Percentiles rank a stretch among this genome's conserved stretches.
phyloP scores from a whole-genome alignment of 2,888 invertebrate genomes.

The Dasypogon diadema region DNA sequence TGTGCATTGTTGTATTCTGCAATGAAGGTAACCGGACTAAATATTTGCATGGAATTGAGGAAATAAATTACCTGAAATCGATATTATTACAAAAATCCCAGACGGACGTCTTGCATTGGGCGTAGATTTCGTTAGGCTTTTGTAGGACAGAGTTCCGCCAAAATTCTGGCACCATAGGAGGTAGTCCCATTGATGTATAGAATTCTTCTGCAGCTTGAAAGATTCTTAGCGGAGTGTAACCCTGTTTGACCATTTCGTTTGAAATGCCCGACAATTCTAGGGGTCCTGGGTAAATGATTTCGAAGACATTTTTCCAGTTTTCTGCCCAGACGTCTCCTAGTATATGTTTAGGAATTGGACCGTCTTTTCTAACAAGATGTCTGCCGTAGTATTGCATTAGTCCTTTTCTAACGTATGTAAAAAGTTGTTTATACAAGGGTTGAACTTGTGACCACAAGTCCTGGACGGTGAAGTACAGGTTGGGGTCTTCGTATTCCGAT shows the following conservation, averaged over 20 bases:
- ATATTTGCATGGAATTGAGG: background rate
- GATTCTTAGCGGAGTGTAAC: conserved; percentile 81
- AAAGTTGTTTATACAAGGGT: conserved; percentile 85
- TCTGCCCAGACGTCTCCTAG: conserved; percentile 90
- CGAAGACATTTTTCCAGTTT: conserved; percentile 82
- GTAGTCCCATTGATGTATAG: conserved; percentile 83
- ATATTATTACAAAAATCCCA: conserved; percentile 89
- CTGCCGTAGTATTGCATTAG: conserved; percentile 76
- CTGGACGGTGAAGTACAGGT: conserved; percentile 73
- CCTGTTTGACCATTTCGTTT: conserved; percentile 80
- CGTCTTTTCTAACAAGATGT: conserved; percentile 73
- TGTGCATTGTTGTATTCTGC: conserved; percentile 85
- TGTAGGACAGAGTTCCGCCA: conserved; percentile 86
- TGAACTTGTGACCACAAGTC: conserved; percentile 75
- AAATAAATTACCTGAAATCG: conserved; percentile 79
- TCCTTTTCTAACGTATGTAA: conserved; percentile 82
- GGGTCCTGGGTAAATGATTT: conserved; percentile 81
- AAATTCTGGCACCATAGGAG: conserved; percentile 85
- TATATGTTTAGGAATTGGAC: conserved; percentile 87
- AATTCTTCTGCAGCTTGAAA: conserved; percentile 88
- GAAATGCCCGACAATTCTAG: conserved; percentile 79
- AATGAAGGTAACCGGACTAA: conserved; percentile 4
- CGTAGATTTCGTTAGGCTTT: conserved; percentile 76
- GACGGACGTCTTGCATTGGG: conserved; percentile 81
- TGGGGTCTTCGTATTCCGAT: conserved; percentile 78